A percentile compares a stretch with the other conserved stretches of the same genome.
Conservation (phyloP, 2,797 vertebrate species). For the Rhyacichthys aspro region DNA sequence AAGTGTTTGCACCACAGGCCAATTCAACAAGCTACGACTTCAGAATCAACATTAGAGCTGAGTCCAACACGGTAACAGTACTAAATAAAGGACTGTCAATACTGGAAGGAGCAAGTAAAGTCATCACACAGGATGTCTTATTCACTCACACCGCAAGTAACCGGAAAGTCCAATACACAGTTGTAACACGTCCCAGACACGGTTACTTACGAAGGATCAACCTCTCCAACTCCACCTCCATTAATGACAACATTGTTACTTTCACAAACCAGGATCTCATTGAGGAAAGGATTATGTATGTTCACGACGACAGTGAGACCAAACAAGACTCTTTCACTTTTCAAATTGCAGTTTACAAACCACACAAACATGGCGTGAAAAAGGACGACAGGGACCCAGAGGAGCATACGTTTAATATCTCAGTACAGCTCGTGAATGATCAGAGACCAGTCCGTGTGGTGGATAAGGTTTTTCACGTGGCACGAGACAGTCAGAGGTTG, state of each 20-base stretch:
- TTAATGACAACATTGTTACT: constrained; percentile 68
- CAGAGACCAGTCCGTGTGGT: constrained; percentile 87
- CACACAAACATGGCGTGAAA: constrained; percentile 42
- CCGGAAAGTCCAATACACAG: constrained; percentile 78
- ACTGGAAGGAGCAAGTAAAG: constrained; percentile 85
- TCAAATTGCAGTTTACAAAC: constrained; percentile 61
- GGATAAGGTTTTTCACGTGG: constrained; percentile 86
- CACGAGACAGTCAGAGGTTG: constrained; percentile 83
- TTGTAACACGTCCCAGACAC: constrained; percentile 79
- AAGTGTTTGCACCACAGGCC: constrained; percentile 80
- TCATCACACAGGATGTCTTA: constrained; percentile 83
- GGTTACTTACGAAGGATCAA: constrained; percentile 81
- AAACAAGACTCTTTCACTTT: constrained; percentile 82
- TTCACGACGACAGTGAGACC: constrained; percentile 90
- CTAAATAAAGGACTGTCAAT: constrained; percentile 84
- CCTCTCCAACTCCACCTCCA: constrained; percentile 76
- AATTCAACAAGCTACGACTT: constrained; percentile 81
- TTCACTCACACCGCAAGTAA: constrained; percentile 79
- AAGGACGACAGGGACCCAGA: constrained; percentile 35
- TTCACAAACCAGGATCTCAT: constrained; percentile 87
- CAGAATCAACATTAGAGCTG: constrained; percentile 82
- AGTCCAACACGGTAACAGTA: constrained; percentile 70
- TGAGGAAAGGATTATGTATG: constrained; percentile 81
- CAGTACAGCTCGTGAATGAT: constrained; percentile 88
- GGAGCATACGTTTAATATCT: constrained; percentile 82